Percentiles rank a stretch among this genome's conserved stretches.
Evolutionary conservation across 1,140 invertebrate genomes (phyloP).

Genomic region (Colletes gigas): DNA sequence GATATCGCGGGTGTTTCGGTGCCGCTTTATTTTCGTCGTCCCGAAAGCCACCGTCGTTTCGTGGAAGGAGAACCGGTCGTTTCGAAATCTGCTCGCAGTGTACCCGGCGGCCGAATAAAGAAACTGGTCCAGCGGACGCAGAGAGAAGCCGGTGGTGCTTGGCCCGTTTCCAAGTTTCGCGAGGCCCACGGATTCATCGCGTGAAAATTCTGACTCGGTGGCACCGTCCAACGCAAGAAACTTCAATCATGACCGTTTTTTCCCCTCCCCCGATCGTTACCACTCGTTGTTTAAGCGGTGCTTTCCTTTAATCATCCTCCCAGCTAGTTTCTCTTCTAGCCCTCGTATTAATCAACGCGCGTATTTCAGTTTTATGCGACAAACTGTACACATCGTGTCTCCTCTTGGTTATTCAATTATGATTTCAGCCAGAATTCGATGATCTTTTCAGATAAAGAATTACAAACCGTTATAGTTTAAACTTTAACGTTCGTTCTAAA

Average conservation of each 20-base stretch:
- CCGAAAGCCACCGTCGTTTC: constrained; percentile 52
- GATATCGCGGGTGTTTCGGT: constrained; percentile 36
- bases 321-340: too few relatives aligned
- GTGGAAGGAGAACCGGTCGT: constrained; percentile 65
- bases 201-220: constrained; percentile 35
- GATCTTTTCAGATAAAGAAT: too few relatives aligned
- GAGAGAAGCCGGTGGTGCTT: constrained; percentile 57
- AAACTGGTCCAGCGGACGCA: constrained; percentile 62
- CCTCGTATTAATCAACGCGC: too few relatives aligned
- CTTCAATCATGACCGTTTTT: constrained; percentile 1
- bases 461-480: too few relatives aligned
- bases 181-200: constrained; percentile 49
- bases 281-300: too few relatives aligned
- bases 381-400: too few relatives aligned
- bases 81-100: constrained; percentile 60
- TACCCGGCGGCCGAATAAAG: constrained; percentile 55
- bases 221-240: neutral
- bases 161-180: constrained; percentile 54
- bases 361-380: too few relatives aligned
- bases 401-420: too few relatives aligned
- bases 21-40: constrained; percentile 59
- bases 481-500: too few relatives aligned
- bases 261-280: neutral
- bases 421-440: too few relatives aligned
- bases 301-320: too few relatives aligned